Conservation (phyloP, 1,140 invertebrate genomes). For the Drosophila fuyamai region DNA sequence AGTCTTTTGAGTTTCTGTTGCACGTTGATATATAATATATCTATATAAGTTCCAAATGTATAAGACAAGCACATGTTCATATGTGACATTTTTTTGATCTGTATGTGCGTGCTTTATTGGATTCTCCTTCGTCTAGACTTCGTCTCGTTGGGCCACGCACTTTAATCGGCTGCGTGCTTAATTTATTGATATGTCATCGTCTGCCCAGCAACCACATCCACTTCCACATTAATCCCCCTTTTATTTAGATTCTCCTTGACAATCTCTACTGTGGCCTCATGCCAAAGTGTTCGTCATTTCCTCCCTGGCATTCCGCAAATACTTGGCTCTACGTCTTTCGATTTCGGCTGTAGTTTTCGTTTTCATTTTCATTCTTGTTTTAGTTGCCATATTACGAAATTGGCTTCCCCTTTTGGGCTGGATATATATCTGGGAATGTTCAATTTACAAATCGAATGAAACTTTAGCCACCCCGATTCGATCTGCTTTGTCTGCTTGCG, state of each 20-base stretch:
- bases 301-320: conserved; percentile 45
- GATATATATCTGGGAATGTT: conserved; percentile 28
- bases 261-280: conserved; percentile 39
- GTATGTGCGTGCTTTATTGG: conserved; percentile 20
- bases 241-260: conserved; percentile 47
- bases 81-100: conserved; percentile 1
- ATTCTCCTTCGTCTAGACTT: conserved; percentile 58
- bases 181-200: conserved; percentile 79
- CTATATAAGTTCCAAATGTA: too few relatives aligned
- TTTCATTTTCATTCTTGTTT: conserved; percentile 33
- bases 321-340: conserved; percentile 18
- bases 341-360: conserved; percentile 20
- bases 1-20: too few relatives aligned
- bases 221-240: conserved; percentile 11
- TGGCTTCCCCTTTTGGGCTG: conserved; percentile 24
- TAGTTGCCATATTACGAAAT: conserved; percentile 49
- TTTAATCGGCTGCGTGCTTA: conserved; percentile 72
- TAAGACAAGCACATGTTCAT: too few relatives aligned
- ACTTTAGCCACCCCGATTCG: conserved; percentile 41
- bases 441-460: conserved; percentile 35
- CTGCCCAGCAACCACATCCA: conserved; percentile 16
- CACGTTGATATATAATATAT: too few relatives aligned
- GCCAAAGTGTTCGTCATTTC: conserved; percentile 47
- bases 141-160: conserved; percentile 45
- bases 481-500: conserved; percentile 47